Evolutionary conservation across 2,113 vertebrate genomes (phyloP), one percentile per base, ranked within the genome.

Genomic region (Alligator sinensis): DNA sequence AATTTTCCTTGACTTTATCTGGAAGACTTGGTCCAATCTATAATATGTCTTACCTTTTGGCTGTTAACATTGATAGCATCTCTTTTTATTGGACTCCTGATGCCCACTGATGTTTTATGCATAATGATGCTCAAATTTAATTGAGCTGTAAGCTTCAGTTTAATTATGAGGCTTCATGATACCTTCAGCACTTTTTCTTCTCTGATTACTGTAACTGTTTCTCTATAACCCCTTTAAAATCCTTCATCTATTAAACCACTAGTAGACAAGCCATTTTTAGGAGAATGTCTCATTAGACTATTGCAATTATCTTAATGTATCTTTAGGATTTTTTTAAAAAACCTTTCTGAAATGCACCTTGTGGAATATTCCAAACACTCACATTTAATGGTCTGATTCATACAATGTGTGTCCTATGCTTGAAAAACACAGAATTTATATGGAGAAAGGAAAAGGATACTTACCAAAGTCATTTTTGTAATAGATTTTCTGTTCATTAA

Each of bases 41-140:
- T 90, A 77, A 59, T 95, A 88, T 95, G 72, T 66, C 89, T 97
- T 97, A 97, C 89, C 95, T 98, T 96, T 97, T 90, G 92, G 83
- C 87, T 97, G 83, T 93, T 96, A 95, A 94, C 91, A 96, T 54
- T 95, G 96, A 97, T 93, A 95, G 80, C 57, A 76, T 91, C 96
- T 95, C 78, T 90, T 96, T 97, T 97, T 98, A 97, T 97, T 94
- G 93, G 96, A 80, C 95, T 97, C 97, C 83, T 80, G 96, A 78
- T 95, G 94, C 90, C 90, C 94, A 92, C 93, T 98, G 97, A 97
- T 97, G 90, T 93, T 97, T 98, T 97, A 97, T 97, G 93, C 95
- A 97, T 97, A 98, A 98, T 97, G 96, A 97, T 98, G 96, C 96
- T 97, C 94, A 92, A 96, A 97, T 97, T 97, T 98, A 98, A 98